Percentiles rank a stretch among this genome's conserved stretches.
phyloP scores from a whole-genome alignment of 2,888 invertebrate species.

The Anoncus sp. region DNA sequence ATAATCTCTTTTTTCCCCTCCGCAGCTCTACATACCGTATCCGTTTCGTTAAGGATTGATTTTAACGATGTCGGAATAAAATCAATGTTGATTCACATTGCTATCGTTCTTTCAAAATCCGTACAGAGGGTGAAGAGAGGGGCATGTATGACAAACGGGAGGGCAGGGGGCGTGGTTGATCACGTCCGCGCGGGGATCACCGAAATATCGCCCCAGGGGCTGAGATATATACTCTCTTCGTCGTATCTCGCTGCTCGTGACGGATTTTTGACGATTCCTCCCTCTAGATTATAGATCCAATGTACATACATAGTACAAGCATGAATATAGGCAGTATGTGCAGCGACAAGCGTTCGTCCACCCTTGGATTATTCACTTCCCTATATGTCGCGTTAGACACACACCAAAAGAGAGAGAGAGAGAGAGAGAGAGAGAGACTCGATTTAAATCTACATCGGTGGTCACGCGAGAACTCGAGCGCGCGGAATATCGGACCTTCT shows the following conservation, averaged over 20 bases:
- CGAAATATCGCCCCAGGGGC: constrained; percentile 65
- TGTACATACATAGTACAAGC: constrained; percentile 10
- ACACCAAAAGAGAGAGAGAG: constrained; percentile 34
- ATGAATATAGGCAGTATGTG: constrained; percentile 1
- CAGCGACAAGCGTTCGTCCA: constrained; percentile 9
- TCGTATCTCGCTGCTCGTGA: constrained; percentile 26
- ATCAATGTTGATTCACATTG: constrained; percentile 73
- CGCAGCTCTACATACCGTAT: neutral
- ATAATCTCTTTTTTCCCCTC: constrained; percentile 10
- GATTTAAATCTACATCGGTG: constrained; percentile 78
- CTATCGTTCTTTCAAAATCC: constrained; percentile 2
- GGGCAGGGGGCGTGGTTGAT: constrained; percentile 43
- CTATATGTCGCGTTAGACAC: constrained; percentile 69
- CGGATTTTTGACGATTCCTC: constrained; percentile 44
- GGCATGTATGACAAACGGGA: constrained; percentile 53
- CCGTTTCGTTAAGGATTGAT: constrained; percentile 69
- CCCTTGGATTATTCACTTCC: constrained; percentile 74
- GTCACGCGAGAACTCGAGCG: constrained; percentile 70
- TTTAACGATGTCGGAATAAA: constrained; percentile 70
- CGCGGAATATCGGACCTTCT: constrained; percentile 53
- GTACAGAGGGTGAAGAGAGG: constrained; percentile 39
- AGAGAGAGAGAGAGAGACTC: constrained; percentile 48
- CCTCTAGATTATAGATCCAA: constrained; percentile 14
- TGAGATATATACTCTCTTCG: constrained; percentile 27
- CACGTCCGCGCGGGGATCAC: constrained; percentile 36